Evolutionary conservation across 2,888 invertebrate species (phyloP), one percentile per base, ranked within the genome.

Genomic region (Drosophila meridionalis): DNA sequence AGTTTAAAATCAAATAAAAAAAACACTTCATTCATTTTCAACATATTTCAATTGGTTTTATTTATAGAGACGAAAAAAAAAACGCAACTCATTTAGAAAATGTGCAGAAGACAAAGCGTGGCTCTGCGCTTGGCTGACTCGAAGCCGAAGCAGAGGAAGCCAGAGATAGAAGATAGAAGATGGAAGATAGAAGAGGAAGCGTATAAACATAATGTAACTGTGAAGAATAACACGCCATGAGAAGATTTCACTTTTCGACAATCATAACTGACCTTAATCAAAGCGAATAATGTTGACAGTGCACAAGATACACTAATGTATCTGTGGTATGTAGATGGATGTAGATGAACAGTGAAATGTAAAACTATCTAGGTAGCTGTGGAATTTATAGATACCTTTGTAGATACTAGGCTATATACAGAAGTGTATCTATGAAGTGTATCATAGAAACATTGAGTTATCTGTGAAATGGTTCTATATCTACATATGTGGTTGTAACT

Each of bases 231-330:
- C 60, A 77, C 72, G 70, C 56, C 64, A 32, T 66, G 64, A 65
- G 65, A 45, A 73, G 78, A 82, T 84, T 84, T 84, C 83, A 84
- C 83, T 84, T 84, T 83, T 83, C 48, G 65, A 47, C 85, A 77
- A 72, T 77, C 77, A 80, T 71, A 85, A 85, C 85, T 85, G 85
- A 85, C 85, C 85, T 85, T 85, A 85, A 89, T 85, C 89, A 85
- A 85, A 77, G 73, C 64, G 81, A 75, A 58, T 67, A 57, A 43
- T 53, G 58, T 89, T 87, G 85, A 69, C 60, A 77, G 55, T 68
- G 64, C 62, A 36, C 59, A 48, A 34, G 43, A 43, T 69, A 69
- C 57, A 1, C 6, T 28, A 38, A 11, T 38, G 40, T 14, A 36
- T 5, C 12, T 36, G 26, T 53, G 12, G 47, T 43, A 26, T 1